A percentile compares a stretch with the other conserved stretches of the same genome.
Conservation (phyloP, 2,113 vertebrate species). For the Cranoglanis bouderius region DNA sequence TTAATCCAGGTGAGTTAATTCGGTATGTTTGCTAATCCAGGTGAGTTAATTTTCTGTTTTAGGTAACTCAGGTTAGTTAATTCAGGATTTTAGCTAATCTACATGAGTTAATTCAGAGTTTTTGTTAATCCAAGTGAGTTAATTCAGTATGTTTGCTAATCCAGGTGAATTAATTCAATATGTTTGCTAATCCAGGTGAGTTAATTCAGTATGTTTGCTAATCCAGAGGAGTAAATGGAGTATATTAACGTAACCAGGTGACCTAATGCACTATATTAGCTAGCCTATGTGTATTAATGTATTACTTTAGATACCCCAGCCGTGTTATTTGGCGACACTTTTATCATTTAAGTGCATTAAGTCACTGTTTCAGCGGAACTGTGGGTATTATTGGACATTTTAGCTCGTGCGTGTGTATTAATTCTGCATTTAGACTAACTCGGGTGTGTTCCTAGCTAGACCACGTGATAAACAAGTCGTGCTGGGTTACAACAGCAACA, state of each 20-base stretch:
- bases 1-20: too few relatives aligned
- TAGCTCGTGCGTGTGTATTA: too few relatives aligned
- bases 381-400: not conserved
- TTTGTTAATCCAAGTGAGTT: not conserved
- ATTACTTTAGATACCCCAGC: not conserved
- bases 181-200: not conserved
- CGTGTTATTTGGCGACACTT: not conserved
- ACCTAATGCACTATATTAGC: not conserved
- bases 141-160: not conserved
- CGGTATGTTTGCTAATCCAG: not conserved
- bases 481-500: not conserved
- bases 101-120: too few relatives aligned
- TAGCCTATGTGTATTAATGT: not conserved
- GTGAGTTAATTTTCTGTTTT: not conserved
- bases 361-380: not conserved
- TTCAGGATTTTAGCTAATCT: not conserved
- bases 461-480: not conserved
- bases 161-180: not conserved
- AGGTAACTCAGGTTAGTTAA: not conserved
- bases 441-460: not conserved
- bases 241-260: too few relatives aligned
- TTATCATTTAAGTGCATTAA: not conserved
- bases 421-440: not conserved
- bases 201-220: not conserved
- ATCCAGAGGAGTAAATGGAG: too few relatives aligned